Evolutionary conservation across 2,113 vertebrate genomes (phyloP).

Genomic region (Heterocephalus glaber): DNA sequence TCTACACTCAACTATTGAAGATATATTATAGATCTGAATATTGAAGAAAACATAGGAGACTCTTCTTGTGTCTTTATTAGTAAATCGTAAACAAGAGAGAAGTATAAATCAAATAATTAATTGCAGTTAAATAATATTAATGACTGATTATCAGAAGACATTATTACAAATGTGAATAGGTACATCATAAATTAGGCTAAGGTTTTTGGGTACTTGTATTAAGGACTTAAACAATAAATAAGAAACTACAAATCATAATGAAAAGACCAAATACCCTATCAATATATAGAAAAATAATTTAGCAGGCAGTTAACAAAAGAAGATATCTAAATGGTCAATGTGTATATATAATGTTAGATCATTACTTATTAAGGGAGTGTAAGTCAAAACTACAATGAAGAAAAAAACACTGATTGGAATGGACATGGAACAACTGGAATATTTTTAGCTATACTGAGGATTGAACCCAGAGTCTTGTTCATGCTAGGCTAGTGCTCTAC

Average conservation of each 20-base stretch:
- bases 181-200: neutral
- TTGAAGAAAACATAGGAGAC: neutral
- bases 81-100: neutral
- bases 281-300: neutral
- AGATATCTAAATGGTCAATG: neutral
- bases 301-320: neutral
- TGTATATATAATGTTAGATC: neutral
- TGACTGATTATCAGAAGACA: neutral
- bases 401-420: neutral
- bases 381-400: neutral
- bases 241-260: neutral
- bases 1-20: neutral
- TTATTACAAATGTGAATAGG: neutral
- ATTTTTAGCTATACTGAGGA: neutral
- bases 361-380: neutral
- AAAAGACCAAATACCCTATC: neutral
- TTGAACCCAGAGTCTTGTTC: neutral
- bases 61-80: neutral
- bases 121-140: neutral
- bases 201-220: neutral
- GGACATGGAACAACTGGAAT: neutral
- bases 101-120: neutral
- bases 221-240: neutral
- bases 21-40: neutral
- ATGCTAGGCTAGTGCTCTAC: neutral